Evolutionary conservation across 2,797 vertebrate genomes (phyloP).

Genomic region (Sus cebifrons): DNA sequence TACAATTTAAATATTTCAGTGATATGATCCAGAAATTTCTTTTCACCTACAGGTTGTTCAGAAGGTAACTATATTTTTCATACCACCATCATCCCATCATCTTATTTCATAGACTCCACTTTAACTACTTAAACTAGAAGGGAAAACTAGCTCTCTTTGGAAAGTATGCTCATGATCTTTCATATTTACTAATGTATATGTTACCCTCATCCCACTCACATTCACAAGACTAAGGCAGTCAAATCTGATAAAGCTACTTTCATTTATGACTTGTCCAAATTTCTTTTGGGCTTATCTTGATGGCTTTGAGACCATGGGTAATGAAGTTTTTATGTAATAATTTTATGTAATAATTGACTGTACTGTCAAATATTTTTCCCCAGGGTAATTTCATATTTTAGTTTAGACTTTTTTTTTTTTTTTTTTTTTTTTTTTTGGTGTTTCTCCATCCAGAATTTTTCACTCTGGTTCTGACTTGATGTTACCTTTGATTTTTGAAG

Average conservation of each 20-base stretch:
- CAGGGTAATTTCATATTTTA: neutral
- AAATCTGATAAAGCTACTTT: neutral
- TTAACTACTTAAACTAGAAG: neutral
- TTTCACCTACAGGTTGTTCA: neutral
- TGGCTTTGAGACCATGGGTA: neutral
- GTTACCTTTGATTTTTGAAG: constrained; percentile 42
- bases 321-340: neutral
- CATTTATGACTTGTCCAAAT: neutral
- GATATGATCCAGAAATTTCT: neutral
- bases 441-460: neutral
- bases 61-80: neutral
- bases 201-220: neutral
- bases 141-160: neutral
- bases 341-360: neutral
- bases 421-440: neutral
- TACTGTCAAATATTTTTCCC: neutral
- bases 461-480: neutral
- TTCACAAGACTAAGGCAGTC: neutral
- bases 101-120: neutral
- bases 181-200: neutral
- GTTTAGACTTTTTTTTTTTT: neutral
- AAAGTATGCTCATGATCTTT: neutral
- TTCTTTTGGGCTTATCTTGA: neutral
- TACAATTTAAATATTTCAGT: constrained; percentile 52
- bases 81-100: neutral